phyloP scores from a whole-genome alignment of 2,888 invertebrate genomes.

The Spicauda simplicius region DNA sequence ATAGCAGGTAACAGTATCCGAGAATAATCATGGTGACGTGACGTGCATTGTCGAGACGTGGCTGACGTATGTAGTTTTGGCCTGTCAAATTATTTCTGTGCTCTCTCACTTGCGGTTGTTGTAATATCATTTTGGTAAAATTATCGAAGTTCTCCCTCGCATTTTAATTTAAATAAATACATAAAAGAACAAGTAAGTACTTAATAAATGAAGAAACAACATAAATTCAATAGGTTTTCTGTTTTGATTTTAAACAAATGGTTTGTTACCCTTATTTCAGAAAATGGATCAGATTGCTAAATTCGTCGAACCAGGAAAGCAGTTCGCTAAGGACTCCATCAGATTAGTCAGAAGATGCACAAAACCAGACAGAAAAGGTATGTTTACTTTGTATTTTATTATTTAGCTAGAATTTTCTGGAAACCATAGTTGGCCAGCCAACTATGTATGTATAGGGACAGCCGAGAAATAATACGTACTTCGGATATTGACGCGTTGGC shows the following conservation, averaged over 20 bases:
- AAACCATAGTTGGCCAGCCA: neutral
- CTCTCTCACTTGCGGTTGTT: conserved; percentile 4
- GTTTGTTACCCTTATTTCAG: conserved; percentile 55
- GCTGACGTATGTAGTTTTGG: conserved; percentile 70
- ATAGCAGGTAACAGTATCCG: conserved; percentile 49
- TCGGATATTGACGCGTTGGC: neutral
- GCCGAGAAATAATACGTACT: neutral
- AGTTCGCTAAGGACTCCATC: conserved; percentile 99
- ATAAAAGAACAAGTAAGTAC: conserved; percentile 25
- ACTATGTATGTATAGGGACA: neutral
- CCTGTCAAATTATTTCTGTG: conserved; percentile 43
- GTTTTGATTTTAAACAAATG: neutral
- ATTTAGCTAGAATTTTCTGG: neutral
- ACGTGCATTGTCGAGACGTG: conserved; percentile 73
- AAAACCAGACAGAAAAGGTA: conserved; percentile 99
- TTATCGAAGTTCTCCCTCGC: neutral
- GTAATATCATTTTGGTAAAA: conserved; percentile 22
- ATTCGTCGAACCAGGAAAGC: conserved; percentile 97
- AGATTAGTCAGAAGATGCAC: conserved; percentile 99
- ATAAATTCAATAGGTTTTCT: neutral
- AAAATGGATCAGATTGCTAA: conserved; percentile 98
- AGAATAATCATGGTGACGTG: conserved; percentile 69
- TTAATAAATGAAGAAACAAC: neutral
- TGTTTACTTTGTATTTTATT: conserved; percentile 25
- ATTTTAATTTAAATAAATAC: conserved; percentile 3